phyloP scores from a whole-genome alignment of 2,888 invertebrate species.

The Volucella inflata region DNA sequence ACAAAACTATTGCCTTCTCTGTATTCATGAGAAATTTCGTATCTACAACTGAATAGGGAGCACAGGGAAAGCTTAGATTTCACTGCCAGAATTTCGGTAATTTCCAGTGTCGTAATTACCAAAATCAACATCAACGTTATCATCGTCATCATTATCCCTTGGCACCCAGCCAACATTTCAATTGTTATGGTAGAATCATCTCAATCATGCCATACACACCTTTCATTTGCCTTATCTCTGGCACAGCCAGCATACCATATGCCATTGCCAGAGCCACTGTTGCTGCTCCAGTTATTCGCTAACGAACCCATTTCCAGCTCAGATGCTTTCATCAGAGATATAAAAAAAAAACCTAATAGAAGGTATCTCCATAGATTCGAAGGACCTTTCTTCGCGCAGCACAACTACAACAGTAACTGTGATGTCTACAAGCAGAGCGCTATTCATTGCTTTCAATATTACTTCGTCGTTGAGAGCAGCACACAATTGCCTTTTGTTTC shows the following conservation, averaged over 20 bases:
- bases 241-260: constrained; percentile 9
- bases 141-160: constrained; percentile 33
- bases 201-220: constrained; percentile 42
- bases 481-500: constrained; percentile 73
- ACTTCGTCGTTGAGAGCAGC: constrained; percentile 31
- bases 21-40: too few relatives aligned
- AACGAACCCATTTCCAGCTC: constrained; percentile 42
- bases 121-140: constrained; percentile 32
- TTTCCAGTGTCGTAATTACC: constrained; percentile 24
- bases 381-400: constrained; percentile 10
- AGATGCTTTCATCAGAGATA: constrained; percentile 21
- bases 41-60: too few relatives aligned
- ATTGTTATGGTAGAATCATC: constrained; percentile 28
- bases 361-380: constrained; percentile 3
- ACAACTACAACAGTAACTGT: constrained; percentile 2
- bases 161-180: not conserved
- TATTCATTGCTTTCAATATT: constrained; percentile 49
- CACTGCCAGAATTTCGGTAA: not conserved
- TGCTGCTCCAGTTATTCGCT: constrained; percentile 26
- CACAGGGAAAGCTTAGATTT: too few relatives aligned
- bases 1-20: too few relatives aligned
- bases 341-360: not conserved
- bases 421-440: not conserved
- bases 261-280: constrained; percentile 2
- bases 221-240: constrained; percentile 26